A percentile compares a stretch with the other conserved stretches of the same genome.
Evolutionary conservation across 2,888 invertebrate genomes (phyloP).

Genomic region (Lottia gigantea): DNA sequence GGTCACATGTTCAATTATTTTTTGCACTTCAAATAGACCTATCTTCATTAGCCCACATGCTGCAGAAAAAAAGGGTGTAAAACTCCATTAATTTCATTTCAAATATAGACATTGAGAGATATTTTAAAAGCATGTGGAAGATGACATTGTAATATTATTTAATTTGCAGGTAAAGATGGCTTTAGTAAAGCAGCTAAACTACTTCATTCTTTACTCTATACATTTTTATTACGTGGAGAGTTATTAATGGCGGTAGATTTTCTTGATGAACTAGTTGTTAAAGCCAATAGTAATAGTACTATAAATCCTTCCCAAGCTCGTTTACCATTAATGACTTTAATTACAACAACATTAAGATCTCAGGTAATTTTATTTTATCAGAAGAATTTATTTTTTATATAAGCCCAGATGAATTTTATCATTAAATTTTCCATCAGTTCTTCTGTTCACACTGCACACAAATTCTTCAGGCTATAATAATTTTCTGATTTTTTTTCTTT

Average conservation of each 20-base stretch:
- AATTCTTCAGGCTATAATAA: too few relatives aligned
- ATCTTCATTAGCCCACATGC: too few relatives aligned
- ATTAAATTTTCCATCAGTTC: not conserved
- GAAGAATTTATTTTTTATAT: too few relatives aligned
- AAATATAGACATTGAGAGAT: too few relatives aligned
- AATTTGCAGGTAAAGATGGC: slow-evolving; percentile 36
- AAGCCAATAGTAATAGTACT: slow-evolving; percentile 44
- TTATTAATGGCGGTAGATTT: slow-evolving; percentile 50
- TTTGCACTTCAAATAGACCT: too few relatives aligned
- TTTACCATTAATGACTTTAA: slow-evolving; percentile 52
- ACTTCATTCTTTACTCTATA: slow-evolving; percentile 62
- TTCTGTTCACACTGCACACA: too few relatives aligned
- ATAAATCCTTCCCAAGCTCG: slow-evolving; percentile 34
- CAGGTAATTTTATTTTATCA: slow-evolving; percentile 37
- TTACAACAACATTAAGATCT: slow-evolving; percentile 46
- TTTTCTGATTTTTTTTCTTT: too few relatives aligned
- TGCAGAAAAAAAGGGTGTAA: too few relatives aligned
- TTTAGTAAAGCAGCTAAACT: slow-evolving; percentile 44
- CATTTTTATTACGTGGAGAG: slow-evolving; percentile 55
- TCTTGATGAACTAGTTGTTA: slow-evolving; percentile 52
- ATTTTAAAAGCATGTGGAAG: too few relatives aligned
- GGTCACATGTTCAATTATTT: too few relatives aligned
- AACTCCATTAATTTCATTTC: too few relatives aligned
- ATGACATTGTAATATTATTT: not conserved
- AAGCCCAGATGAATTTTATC: not conserved